These are phyloP conservation scores for Tolypeutes matacus DNA, from an alignment of 2,797 vertebrate genomes.

Conservation along the genomic window DNA sequence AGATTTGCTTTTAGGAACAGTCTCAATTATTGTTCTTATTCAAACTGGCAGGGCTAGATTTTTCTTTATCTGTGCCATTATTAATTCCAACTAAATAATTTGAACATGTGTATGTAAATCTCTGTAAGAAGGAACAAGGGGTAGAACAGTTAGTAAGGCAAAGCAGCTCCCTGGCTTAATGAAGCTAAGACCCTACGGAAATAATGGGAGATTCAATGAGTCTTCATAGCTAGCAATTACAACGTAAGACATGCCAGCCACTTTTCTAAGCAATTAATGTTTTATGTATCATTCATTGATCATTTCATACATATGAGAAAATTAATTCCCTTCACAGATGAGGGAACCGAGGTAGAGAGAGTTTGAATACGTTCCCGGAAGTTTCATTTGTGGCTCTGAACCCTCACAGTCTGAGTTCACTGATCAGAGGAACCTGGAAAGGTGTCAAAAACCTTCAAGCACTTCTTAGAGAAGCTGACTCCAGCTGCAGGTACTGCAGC, in stretches of 20 bases:
- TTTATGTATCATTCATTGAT: background rate
- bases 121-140: too few relatives aligned
- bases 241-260: background rate
- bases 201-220: background rate
- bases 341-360: background rate
- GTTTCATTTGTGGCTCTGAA: background rate
- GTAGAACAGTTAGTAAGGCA: accelerated
- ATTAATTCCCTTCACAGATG: background rate
- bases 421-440: background rate
- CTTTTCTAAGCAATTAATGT: background rate
- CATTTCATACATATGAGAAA: background rate
- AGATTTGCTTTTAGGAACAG: background rate
- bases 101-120: accelerated
- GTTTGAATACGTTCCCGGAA: background rate
- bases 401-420: background rate
- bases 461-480: too few relatives aligned
- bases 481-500: too few relatives aligned
- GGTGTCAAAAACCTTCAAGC: too few relatives aligned
- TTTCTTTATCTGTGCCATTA: background rate
- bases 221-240: background rate
- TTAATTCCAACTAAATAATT: background rate
- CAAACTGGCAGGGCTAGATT: background rate
- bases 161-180: background rate
- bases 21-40: background rate
- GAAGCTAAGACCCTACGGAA: background rate